Base-by-base conservation (phyloP, 2,888 invertebrate genomes). In the Acleris literana region DNA sequence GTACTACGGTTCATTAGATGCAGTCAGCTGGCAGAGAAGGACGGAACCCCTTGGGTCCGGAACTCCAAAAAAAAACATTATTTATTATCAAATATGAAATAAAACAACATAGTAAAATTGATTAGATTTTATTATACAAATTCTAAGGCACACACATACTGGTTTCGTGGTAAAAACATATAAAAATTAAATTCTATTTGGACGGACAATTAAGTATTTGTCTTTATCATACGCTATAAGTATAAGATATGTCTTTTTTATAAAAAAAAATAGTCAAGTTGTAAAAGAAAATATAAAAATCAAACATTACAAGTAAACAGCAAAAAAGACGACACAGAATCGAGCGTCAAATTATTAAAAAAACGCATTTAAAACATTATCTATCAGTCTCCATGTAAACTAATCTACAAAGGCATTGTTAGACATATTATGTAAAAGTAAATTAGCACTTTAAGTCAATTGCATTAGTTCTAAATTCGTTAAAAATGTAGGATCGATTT, bases 121-220 rank as follows among this genome's bases (percentile, higher is more conserved):
- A 17, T 65, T 43, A 44, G 49, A 13, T 54, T 64, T 54, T 46
- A 44, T 51, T 66, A 44, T 48, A 57, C 17, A 66, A 62, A 66
- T 22, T 17, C 61, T 46, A 65, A 66, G 61, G 61, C 66, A 66
- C 66, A 62, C 65, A 66, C 56, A 58, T 60, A 39, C 17, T 25
- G 49, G 13, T 51, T 22, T 39, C 29, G 16, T 25, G 2, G 18
- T 62, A 66, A 13, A 52, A 57, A 62, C 16, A 39, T 53, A 46
- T 18, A 51, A 65, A 64, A 51, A 33, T 20, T 43, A 46, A 33
- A 44, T 46, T 64, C 52, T 55, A 39, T 46, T 25, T 62, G 66
- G 66, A 66, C 66, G 66, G 61, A 57, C 29, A 43, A 43, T 59
- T 54, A 53, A 59, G 55, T n/a, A n/a, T 59, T 25, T 57, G 44